Base-by-base conservation (phyloP, 1,140 invertebrate species). In the Lordiphosa clarofinis region DNA sequence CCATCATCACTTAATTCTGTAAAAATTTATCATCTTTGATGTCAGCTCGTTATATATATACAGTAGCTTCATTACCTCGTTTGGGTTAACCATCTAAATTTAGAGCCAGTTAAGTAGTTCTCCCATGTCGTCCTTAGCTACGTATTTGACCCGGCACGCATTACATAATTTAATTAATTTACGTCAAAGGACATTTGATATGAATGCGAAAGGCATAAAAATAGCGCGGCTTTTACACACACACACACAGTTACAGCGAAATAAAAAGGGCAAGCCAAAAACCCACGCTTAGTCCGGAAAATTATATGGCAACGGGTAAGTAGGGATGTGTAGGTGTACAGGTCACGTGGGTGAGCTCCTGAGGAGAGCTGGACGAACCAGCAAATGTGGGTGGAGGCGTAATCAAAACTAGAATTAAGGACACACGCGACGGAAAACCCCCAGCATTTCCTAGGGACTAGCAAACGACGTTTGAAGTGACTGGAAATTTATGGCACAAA, bases 111-210 rank as follows among this genome's bases (percentile, higher is more conserved):
- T 71, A 81, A 81, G 60, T 67, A 55, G 57, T 6, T 38, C 1
- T 50, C n/a, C 33, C 12, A 7, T 21, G 4, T 13, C 39, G 8
- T 12, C 48, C 28, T 15, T 37, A 28, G 4, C 38, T 24, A 28
- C 52, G 9, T 7, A 28, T 31, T 50, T 50, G 48, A 50, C 12
- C 11, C 24, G 12, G 33, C 33, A 33, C 33, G 31, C 50, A 71
- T 66, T 75, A 61, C 53, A 82, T 69, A 84, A 78, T 71, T 69
- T 84, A 82, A 82, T 82, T 82, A 82, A 82, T 84, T 78, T 76
- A 40, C 73, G 76, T 82, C 73, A 82, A 61, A 84, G 76, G 76
- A 82, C 78, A 82, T 84, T 82, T 47, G 55, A 82, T 84, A 84
- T 65, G 46, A 82, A 70, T 62, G 71, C 35, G 49, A 56, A 46